A percentile compares a stretch with the other conserved stretches of the same genome.
phyloP scores from a whole-genome alignment of 1,140 invertebrate species.

The Bombus superbus region DNA sequence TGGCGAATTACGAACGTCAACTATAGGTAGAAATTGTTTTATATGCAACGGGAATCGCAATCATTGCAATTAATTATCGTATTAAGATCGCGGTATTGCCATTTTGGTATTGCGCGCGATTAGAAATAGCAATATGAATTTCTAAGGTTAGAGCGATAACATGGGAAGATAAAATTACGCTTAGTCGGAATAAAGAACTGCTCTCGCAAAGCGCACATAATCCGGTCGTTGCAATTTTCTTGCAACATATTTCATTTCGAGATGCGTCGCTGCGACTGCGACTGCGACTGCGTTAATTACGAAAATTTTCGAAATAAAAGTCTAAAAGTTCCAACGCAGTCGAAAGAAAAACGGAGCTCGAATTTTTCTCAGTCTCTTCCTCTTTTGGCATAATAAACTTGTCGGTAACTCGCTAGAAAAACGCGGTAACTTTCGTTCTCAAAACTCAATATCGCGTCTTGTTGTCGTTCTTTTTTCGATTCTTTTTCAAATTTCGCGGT shows the following conservation, averaged over 20 bases:
- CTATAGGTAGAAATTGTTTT: background rate
- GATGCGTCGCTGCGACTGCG: background rate
- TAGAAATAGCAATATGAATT: background rate
- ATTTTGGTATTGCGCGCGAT: background rate
- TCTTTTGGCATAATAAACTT: background rate
- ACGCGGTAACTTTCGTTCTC: background rate
- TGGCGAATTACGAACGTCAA: background rate
- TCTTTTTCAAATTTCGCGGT: too few relatives aligned
- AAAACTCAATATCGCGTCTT: background rate
- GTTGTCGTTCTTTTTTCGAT: too few relatives aligned
- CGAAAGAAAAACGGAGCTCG: too few relatives aligned
- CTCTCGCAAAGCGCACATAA: background rate
- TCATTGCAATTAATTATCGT: background rate
- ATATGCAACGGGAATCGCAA: too few relatives aligned
- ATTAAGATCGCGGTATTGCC: background rate
- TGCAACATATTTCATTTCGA: background rate
- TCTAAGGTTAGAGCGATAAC: background rate
- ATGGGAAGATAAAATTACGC: background rate
- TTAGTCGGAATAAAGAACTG: background rate
- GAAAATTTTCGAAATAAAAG: background rate
- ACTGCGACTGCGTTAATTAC: constrained; percentile 13
- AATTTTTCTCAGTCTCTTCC: background rate
- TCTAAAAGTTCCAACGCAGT: background rate
- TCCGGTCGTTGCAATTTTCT: background rate
- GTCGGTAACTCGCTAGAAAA: background rate